Evolutionary conservation across 2,888 invertebrate genomes (phyloP), one percentile per base, ranked within the genome.

Genomic region (Gandaritis pyraliata): DNA sequence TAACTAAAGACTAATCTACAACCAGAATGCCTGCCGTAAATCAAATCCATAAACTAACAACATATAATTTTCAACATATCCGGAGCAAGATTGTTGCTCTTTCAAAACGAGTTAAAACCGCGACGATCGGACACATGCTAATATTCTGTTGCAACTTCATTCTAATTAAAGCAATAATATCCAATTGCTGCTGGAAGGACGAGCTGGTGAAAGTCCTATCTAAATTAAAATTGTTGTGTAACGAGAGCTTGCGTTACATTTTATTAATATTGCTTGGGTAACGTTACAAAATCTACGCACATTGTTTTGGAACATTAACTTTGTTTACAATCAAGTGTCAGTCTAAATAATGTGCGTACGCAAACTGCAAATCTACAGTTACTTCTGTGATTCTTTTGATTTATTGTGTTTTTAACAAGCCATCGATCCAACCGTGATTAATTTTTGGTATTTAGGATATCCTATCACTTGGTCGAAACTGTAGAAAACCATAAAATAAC

Each of bases 321-420:
- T 45, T 50, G 53, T 47, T 63, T 61, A 75, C 73, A 75, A 76
- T 74, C 72, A 71, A 66, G 65, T 71, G 64, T 72, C 71, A 66
- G 68, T 71, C 71, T 59, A 66, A 67, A 60, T 57, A 68, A 65
- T 54, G 53, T 47, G 58, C 63, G 62, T 69, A 64, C 49, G 66
- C 70, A 68, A 72, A 74, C 62, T 57, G 48, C 39, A 54, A 63
- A 53, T 10, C 55, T 66, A 67, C 64, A 64, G 12, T 12, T 12
- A 38, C 3, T 38, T 38, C 38, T 38, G 38, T 33, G n/a, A 38
- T 12, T 38, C 1, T n/a, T 38, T 38, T 12, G 38, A 38, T 38
- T n/a, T n/a, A 8, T 38, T 11, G 10, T 33, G 1, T 33, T n/a
- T n/a, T n/a, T 33, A 10, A 1, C 33, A 33, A 2, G 7, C 10